Conservation (phyloP, 2,888 invertebrate genomes). For the Dione juno region DNA sequence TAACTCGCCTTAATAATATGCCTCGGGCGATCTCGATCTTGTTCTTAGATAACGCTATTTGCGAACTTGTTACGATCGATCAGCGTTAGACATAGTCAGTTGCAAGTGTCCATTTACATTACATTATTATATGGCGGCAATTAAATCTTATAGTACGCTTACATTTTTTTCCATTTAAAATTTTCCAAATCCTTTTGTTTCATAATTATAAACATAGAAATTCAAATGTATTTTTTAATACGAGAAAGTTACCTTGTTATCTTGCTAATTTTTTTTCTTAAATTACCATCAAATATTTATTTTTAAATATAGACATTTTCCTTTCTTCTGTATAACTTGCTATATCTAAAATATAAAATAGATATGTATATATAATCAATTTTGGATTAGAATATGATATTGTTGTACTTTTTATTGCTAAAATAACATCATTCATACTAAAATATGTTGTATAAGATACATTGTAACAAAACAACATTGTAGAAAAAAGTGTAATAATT, state of each 20-base stretch:
- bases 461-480: constrained; percentile 10
- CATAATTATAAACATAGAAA: too few species aligned
- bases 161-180: not conserved
- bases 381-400: too few species aligned
- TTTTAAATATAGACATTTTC: too few species aligned
- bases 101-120: constrained; percentile 14
- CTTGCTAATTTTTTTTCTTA: too few species aligned
- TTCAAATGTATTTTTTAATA: too few species aligned
- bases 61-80: constrained; percentile 31
- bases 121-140: not conserved
- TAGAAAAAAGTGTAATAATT: not conserved
- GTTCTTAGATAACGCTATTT: constrained; percentile 32
- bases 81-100: constrained; percentile 5
- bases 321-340: too few species aligned
- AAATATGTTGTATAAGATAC: not conserved
- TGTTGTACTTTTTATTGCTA: too few species aligned
- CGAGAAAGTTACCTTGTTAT: too few species aligned
- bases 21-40: constrained; percentile 53
- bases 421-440: too few species aligned
- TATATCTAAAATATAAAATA: too few species aligned
- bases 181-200: not conserved
- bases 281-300: too few species aligned
- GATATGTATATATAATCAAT: too few species aligned
- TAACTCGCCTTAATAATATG: constrained; percentile 70
- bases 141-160: not conserved